Evolutionary conservation across 1,140 invertebrate species (phyloP).

Genomic region (Bombus sibiricus): DNA sequence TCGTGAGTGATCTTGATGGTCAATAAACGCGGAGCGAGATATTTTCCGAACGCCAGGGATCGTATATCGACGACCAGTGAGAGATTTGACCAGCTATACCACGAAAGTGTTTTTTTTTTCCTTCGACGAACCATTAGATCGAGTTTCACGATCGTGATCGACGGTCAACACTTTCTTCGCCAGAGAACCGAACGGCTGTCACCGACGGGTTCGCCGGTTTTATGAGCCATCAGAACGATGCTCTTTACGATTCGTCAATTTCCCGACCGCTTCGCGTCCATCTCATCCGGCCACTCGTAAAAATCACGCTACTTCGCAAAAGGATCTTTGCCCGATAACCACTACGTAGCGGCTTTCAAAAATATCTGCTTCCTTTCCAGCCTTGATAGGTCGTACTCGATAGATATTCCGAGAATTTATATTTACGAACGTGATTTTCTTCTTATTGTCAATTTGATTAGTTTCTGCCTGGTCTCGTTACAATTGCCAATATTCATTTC

Average conservation of each 20-base stretch:
- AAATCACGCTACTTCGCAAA: conserved; percentile 10
- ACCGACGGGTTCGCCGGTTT: conserved; percentile 40
- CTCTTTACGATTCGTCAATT: conserved; percentile 59
- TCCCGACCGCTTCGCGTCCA: conserved; percentile 29
- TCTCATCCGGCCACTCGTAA: conserved; percentile 34
- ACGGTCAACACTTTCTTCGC: conserved; percentile 17
- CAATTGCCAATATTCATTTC: not conserved
- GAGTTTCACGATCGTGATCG: conserved; percentile 29
- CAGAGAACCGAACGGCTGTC: conserved; percentile 5
- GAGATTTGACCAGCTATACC: not conserved
- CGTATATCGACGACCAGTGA: not conserved
- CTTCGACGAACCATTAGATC: conserved; percentile 40
- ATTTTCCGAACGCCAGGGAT: not conserved
- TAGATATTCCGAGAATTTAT: no score
- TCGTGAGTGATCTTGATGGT: not conserved
- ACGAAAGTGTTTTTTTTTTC: conserved; percentile 33
- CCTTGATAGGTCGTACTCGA: no score
- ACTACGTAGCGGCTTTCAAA: not conserved
- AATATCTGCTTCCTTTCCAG: no score
- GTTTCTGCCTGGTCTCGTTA: not conserved
- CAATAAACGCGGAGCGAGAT: conserved; percentile 17
- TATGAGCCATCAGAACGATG: conserved; percentile 33
- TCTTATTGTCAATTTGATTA: no score
- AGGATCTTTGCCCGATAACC: conserved; percentile 15
- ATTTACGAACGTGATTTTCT: no score